Evolutionary conservation across 92 coral and sea anemone species (phyloP).

Genomic region (Zoanthus solanderi): DNA sequence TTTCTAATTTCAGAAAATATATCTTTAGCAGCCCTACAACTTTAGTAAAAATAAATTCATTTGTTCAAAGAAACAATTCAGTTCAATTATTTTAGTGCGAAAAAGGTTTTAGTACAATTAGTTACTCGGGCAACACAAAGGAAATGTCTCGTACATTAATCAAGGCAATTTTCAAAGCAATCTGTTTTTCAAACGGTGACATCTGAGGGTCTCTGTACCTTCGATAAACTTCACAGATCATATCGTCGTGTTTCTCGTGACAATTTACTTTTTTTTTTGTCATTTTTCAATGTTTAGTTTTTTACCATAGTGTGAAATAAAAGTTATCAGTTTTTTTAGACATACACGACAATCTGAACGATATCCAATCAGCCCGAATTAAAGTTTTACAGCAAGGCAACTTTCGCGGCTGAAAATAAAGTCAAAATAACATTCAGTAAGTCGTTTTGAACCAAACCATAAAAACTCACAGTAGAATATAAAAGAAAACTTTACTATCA

Average conservation of each 20-base stretch:
- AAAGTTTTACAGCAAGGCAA: background rate
- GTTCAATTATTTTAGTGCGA: background rate
- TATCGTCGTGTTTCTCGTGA: constrained; percentile 11
- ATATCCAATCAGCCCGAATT: background rate
- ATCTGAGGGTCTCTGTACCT: no score
- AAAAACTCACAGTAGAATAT: background rate
- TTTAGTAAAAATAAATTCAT: background rate
- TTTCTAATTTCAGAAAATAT: background rate
- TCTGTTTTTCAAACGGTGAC: constrained; percentile 14
- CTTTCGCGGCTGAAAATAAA: background rate
- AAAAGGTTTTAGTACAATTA: background rate
- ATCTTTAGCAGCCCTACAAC: background rate
- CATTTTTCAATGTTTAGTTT: background rate
- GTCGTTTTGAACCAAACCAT: background rate
- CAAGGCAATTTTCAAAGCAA: constrained; percentile 4
- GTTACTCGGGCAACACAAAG: background rate
- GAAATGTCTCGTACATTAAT: background rate
- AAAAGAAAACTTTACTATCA: background rate
- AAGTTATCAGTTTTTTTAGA: background rate
- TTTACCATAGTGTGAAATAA: background rate
- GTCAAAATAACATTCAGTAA: background rate
- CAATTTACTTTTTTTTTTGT: background rate
- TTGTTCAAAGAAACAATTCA: background rate
- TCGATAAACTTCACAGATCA: background rate
- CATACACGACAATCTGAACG: background rate